Percentiles rank a stretch among this genome's conserved stretches.
These are phyloP conservation scores for Heliconius sara DNA, from an alignment of 2,888 invertebrate species.

Conservation along the genomic window DNA sequence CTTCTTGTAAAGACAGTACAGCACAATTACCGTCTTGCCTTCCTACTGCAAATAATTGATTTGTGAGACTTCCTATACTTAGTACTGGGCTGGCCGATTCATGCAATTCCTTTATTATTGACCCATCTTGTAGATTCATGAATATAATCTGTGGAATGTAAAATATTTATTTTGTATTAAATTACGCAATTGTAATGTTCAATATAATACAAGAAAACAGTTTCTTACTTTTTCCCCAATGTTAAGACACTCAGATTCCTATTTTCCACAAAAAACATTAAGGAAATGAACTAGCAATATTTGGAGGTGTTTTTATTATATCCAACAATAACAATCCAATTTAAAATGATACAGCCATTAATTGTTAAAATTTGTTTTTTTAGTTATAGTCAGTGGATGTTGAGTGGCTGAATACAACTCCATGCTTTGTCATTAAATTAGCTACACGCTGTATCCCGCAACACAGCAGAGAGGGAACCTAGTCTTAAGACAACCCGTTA, in stretches of 20 bases:
- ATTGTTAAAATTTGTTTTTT: conserved; percentile 78
- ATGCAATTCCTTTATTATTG: conserved; percentile 67
- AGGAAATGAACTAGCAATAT: neutral
- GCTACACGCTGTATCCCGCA: too few species aligned
- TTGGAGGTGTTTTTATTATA: conserved; percentile 80
- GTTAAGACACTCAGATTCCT: neutral
- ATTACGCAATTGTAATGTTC: too few species aligned
- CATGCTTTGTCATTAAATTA: too few species aligned
- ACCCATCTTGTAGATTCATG: conserved; percentile 64
- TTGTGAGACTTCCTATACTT: conserved; percentile 75
- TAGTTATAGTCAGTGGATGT: too few species aligned
- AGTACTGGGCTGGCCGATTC: conserved; percentile 85
- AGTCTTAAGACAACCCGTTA: too few species aligned
- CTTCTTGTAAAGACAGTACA: conserved; percentile 73
- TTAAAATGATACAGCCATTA: conserved; percentile 82
- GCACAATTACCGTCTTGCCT: conserved; percentile 87
- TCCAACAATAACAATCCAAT: conserved; percentile 78
- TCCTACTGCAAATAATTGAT: conserved; percentile 82
- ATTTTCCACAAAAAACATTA: neutral
- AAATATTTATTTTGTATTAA: neutral
- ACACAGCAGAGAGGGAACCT: too few species aligned
- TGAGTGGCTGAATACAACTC: too few species aligned
- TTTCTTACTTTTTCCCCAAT: neutral
- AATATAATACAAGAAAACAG: too few species aligned
- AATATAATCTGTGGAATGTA: conserved; percentile 64